phyloP scores from a whole-genome alignment of 2,113 vertebrate genomes.

The Myotis brandtii region DNA sequence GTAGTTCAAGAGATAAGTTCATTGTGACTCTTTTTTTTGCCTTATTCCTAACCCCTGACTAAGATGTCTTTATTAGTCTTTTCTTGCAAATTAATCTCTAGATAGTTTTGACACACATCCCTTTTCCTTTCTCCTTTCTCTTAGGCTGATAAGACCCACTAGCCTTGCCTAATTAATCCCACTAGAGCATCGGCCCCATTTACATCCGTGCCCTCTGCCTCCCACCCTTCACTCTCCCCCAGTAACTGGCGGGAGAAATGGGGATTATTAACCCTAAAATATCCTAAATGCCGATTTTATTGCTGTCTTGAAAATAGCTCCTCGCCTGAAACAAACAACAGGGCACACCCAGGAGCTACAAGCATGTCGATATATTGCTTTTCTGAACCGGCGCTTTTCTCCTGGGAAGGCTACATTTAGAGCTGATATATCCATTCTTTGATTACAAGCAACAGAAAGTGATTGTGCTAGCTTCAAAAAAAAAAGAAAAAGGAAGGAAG shows the following conservation, averaged over 20 bases:
- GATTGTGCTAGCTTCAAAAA: not conserved
- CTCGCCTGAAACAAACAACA: not conserved
- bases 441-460: not conserved
- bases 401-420: not conserved
- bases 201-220: not conserved
- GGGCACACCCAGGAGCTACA: not conserved
- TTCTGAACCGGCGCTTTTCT: not conserved
- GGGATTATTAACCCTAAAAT: not conserved
- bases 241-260: not conserved
- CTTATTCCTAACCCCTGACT: not conserved
- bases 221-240: not conserved
- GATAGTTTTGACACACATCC: not conserved
- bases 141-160: not conserved
- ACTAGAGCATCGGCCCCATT: not conserved
- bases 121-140: not conserved
- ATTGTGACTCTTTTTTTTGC: not conserved
- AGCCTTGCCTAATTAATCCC: slow-evolving; percentile 47
- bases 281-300: not conserved
- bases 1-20: not conserved
- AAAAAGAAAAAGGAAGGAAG: not conserved
- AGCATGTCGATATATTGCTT: not conserved
- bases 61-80: not conserved
- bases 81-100: not conserved
- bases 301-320: slow-evolving; percentile 29
- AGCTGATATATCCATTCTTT: not conserved